A percentile compares a stretch with the other conserved stretches of the same genome.
phyloP scores from a whole-genome alignment of 92 coral and sea anemone species.

The Muricea muricata region DNA sequence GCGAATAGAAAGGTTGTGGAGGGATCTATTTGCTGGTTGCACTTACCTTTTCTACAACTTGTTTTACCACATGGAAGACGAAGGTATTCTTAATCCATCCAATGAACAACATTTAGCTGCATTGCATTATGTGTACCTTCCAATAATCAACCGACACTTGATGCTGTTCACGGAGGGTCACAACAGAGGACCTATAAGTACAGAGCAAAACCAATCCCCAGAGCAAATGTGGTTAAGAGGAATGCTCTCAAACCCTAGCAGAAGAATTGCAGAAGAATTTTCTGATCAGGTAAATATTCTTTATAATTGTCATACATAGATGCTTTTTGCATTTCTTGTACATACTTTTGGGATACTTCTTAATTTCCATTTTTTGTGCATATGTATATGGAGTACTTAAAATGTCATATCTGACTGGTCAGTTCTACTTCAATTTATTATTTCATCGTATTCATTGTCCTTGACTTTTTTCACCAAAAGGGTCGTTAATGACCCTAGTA shows the following conservation, averaged over 20 bases:
- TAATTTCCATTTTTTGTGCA: no score
- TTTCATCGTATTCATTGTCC: neutral
- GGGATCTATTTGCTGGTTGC: conserved; percentile 5
- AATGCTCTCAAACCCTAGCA: conserved; percentile 11
- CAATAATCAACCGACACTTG: neutral
- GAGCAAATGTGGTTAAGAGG: conserved; percentile 46
- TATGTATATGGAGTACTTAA: neutral
- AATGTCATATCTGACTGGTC: neutral
- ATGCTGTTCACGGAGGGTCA: neutral
- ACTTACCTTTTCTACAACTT: neutral
- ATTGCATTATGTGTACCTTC: neutral
- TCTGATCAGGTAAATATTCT: conserved; percentile 11
- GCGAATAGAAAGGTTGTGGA: conserved; percentile 47
- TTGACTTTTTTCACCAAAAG: neutral
- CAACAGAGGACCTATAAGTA: neutral
- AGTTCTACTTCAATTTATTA: neutral
- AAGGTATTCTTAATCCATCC: neutral
- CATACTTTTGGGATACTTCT: neutral
- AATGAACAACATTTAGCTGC: neutral
- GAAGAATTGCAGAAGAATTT: conserved; percentile 17
- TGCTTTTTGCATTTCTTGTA: neutral
- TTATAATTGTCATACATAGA: no score
- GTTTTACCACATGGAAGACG: neutral
- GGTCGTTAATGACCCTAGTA: no score
- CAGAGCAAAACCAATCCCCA: conserved; percentile 2